Base-by-base conservation (phyloP, 2,888 invertebrate genomes). In the Tanypteryx hageni region DNA sequence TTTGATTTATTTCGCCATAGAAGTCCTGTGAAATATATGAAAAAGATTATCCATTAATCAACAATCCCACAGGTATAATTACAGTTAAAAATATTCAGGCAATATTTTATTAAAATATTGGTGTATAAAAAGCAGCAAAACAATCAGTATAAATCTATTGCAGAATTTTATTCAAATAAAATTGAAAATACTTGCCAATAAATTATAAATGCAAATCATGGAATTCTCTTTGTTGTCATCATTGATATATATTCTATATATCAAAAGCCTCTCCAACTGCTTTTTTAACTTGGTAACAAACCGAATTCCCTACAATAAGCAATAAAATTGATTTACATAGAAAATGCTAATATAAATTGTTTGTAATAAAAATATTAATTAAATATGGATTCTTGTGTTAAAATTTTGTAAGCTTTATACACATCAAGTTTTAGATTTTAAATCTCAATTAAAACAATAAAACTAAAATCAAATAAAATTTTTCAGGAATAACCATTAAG, bases 1-100 rank as follows among this genome's bases (percentile, higher is more conserved):
- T 98, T 68, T 99, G 96, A 94, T 98, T 97, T 92, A 99, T 99
- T 95, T 98, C 97, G 92, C 98, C 97, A 95, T 99, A 99, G 95
- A 99, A 99, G 95, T 98, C 97, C 96, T 97, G 94, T 8, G 94
- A 94, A 92, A 93, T 93, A 94, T 93, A 93, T 92, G 13, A 27
- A 76, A 44, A 4, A 9, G 44, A 44, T 44, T 44, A 3, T 5
- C 1, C 44, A 44, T 44, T 44, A 44, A 44, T 44, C 44, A 44
- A 44, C 5, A 44, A 44, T 44, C 5, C 44, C 5, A 5, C 5
- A 44, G 1, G 44, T 8, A 31, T 1, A 27, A 58, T 18, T 57
- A 18, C 1, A 57, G 7, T 44, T 18, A n/a, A 76, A 22, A 16
- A 22, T 0, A 81, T 16, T 7, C n/a, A 57, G 13, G 27, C 22